Evolutionary conservation across 2,888 invertebrate species (phyloP), one percentile per base, ranked within the genome.

Genomic region (Drosophila ustulata): DNA sequence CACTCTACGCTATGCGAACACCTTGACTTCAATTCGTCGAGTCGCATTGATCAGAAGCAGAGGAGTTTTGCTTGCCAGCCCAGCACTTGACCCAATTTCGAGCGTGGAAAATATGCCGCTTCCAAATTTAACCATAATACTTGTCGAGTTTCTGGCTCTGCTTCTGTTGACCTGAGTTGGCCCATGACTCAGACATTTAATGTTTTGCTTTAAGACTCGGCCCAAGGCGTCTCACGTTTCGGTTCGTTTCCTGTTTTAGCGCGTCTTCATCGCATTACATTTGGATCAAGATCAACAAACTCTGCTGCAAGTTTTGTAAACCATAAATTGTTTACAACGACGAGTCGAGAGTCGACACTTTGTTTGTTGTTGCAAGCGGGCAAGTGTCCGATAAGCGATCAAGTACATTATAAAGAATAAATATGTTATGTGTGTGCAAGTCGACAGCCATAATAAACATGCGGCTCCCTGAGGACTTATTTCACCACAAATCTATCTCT

Each of bases 1-100:
- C 85, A 77, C 55, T 66, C 39, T 57, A 43, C 28, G 30, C 34
- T 55, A 7, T 18, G 37, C 25, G 28, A 45, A 69, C 65, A 75
- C 89, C 84, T 85, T 85, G 85, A 87, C 85, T 89, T 81, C 82
- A 89, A 89, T 85, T 86, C 71, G 53, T 58, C 39, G 58, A 8
- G 7, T 41, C 18, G 39, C 39, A 13, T 45, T 25, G 45, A 57
- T 66, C 41, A 34, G 39, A 45, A 65, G 64, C 68, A 69, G 46
- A 63, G 73, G 64, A 39, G 41, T 58, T 72, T 34, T 34, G 66
- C 62, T 61, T 56, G 47, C 32, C 70, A 70, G 65, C 70, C 74
- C 59, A 73, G 72, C 67, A 75, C 76, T 76, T 81, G 84, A 81
- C 79, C 84, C 68, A 81, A 81, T 81, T 81, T 73, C 5, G 49